Conservation (phyloP, 23 tunicate species). For the Trididemnum nubilum region DNA sequence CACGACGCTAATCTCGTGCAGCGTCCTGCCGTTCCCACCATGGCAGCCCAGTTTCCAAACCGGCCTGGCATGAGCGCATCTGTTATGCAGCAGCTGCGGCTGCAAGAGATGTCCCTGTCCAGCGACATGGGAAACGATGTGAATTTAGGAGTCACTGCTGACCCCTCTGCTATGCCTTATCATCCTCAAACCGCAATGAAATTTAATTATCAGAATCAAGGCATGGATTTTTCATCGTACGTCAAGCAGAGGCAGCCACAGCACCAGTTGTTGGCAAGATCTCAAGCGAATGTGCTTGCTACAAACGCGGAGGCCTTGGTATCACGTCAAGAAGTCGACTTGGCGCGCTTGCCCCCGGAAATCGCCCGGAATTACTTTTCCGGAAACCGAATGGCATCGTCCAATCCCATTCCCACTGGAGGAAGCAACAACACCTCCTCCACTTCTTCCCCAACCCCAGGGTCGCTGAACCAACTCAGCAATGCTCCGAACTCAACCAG, state of each 20-base stretch:
- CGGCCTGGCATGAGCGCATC: conserved; percentile 27
- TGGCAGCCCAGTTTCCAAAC: conserved; percentile 62
- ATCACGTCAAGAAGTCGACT: neutral
- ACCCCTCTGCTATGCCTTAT: conserved; percentile 1
- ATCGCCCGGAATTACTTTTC: conserved; percentile 17
- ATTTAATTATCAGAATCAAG: conserved; percentile 12
- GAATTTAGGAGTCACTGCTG: neutral
- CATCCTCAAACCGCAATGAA: conserved; percentile 4
- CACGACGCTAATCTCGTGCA: conserved; percentile 40
- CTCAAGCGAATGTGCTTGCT: conserved; percentile 21
- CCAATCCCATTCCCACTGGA: conserved; percentile 16
- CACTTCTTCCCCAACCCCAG: conserved; percentile 75
- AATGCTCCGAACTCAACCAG: conserved; percentile 9
- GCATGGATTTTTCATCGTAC: conserved; percentile 6
- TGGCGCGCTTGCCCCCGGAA: conserved; percentile 17
- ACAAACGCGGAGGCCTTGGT: neutral
- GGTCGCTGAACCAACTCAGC: conserved; percentile 32
- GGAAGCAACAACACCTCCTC: conserved; percentile 75
- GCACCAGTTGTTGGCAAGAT: neutral
- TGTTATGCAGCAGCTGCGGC: conserved; percentile 35
- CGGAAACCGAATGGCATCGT: conserved; percentile 17
- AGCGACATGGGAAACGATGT: neutral
- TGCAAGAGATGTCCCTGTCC: conserved; percentile 31
- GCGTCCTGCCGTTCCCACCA: conserved; percentile 42
- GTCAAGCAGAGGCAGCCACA: neutral